Base-by-base conservation (phyloP, 37 sponge, comb jelly and placozoan species). In the Lycopodina hypogea region DNA sequence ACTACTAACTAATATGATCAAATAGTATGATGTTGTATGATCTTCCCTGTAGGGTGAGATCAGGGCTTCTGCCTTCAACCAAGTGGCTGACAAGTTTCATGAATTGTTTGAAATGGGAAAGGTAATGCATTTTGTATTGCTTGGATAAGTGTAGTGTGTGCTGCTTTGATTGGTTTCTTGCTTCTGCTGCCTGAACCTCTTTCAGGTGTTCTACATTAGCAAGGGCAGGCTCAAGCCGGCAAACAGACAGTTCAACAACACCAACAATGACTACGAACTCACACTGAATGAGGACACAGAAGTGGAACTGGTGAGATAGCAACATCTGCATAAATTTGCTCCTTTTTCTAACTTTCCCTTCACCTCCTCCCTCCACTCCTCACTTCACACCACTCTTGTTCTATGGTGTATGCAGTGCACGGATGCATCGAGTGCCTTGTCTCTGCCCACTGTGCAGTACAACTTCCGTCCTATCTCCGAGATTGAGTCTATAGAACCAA, bases 191-290 rank as follows among this genome's bases (percentile, higher is more conserved):
- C n/a, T n/a, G n/a, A n/a, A n/a, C n/a, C n/a, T n/a, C n/a, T 32
- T 56, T 3, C 45, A 90, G 92, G 84, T 96, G 33, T 93, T 90
- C 84, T 93, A 75, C 83, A 57, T 96, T 23, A 80, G 88, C 36
- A 38, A 78, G 37, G 87, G 91, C 32, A 57, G 82, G n/a, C 77
- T 96, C 56, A 90, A 86, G 70, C 86, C 93, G 15, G 96, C 96
- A 50, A 93, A 93, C 81, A 96, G 90, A 64, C 78, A 93, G 81
- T 96, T 61, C 73, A 88, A 90, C 36, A 78, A 85, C 24, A 61
- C 89, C 36, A 96, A 93, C 79, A 93, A 93, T 53, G 96, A 96
- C 68, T 96, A 96, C 56, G 96, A 96, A 58, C 53, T 96, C 76
- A 66, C 52, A 0, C 68, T 96, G 26, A 83, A 51, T 33, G 83